Evolutionary conservation across 2,113 vertebrate genomes (phyloP).

Genomic region (Rhynchomys soricoides): DNA sequence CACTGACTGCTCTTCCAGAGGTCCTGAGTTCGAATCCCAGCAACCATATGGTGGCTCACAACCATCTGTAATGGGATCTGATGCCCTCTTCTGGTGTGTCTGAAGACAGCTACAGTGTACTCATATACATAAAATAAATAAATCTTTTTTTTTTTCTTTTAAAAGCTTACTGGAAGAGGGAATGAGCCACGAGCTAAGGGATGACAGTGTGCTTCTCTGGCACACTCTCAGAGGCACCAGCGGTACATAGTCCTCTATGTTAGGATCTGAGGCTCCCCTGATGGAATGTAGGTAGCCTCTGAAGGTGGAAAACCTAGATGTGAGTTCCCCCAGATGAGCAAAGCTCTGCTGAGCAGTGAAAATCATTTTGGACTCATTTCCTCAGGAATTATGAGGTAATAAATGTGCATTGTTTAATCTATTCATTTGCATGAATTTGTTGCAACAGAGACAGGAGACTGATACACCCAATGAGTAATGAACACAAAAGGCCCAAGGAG

Average conservation of each 20-base stretch:
- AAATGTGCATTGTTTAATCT: background rate
- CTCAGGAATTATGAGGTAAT: slow-evolving; percentile 5
- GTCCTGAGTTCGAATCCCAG: too few relatives aligned
- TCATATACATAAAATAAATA: too few relatives aligned
- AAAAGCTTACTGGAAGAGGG: background rate
- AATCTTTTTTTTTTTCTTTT: too few relatives aligned
- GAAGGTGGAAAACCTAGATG: background rate
- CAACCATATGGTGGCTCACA: too few relatives aligned
- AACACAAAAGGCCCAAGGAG: background rate
- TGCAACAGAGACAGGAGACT: background rate
- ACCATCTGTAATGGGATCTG: too few relatives aligned
- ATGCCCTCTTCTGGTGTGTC: too few relatives aligned
- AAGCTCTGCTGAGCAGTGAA: background rate
- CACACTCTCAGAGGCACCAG: too few relatives aligned
- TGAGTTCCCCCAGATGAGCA: background rate
- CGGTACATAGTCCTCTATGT: too few relatives aligned
- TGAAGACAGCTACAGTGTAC: too few relatives aligned
- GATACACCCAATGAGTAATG: background rate
- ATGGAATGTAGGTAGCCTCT: background rate
- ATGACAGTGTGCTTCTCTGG: too few relatives aligned
- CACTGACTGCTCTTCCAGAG: too few relatives aligned
- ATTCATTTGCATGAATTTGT: background rate
- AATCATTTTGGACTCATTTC: background rate
- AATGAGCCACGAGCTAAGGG: background rate
- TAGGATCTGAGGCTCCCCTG: too few relatives aligned